Evolutionary conservation across 2,888 invertebrate genomes (phyloP), one percentile per base, ranked within the genome.

Genomic region (Tetragnatha montana): DNA sequence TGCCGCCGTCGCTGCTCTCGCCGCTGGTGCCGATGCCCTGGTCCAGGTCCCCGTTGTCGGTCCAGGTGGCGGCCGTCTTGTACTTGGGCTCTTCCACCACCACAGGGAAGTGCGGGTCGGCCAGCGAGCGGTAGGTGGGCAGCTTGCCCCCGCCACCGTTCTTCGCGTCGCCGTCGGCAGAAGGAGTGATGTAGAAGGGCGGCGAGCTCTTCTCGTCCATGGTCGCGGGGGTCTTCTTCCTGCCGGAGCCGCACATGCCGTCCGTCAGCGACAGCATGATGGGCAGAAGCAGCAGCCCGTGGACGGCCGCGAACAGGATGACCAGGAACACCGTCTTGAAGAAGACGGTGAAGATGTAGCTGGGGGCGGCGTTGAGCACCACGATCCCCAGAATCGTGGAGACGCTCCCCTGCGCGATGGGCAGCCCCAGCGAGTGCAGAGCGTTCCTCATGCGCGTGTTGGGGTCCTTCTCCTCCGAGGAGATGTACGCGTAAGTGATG

Each of bases 261-360:
- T 92, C 92, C 14, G 92, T 91, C 4, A 92, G 50, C 21, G 94
- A 93, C n/a, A 94, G 92, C 87, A 94, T 92, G 6, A 94, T 93
- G 12, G 98, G 98, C n/a, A 98, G 94, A 19, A 98, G 94, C 92
- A 98, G 96, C 6, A 98, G 94, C 0, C 98, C 98, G 93, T 98
- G 98, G 95, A 98, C 95, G 7, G 98, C 97, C 75, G 98, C 98
- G 92, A 98, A 97, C 94, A 98, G 96, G 92, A 98, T 97, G 0
- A 98, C 98, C 93, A 98, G 95, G 94, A 98, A 98, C 51, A 98
- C 97, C 96, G 98, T 98, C 94, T 98, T 98, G 94, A 98, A 98
- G 95, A 98, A 98, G 0, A 98, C 98, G 47, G 96, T 95, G 93
- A 98, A 98, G 84, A 98, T 97, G 93, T 98, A 98, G 92, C 98